Conservation (phyloP, 2,113 vertebrate genomes). For the Dinomys branickii region DNA sequence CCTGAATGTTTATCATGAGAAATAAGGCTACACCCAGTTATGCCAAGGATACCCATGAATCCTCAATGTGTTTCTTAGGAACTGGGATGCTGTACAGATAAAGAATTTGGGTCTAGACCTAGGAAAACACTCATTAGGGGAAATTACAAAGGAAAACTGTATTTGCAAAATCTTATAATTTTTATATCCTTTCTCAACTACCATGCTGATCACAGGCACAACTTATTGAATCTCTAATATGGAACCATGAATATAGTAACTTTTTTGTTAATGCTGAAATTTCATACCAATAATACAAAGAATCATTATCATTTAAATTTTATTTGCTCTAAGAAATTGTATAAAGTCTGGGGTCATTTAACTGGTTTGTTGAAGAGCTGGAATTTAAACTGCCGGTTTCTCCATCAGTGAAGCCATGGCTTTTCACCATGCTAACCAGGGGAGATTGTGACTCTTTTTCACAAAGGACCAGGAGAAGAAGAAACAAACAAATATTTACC, state of each 20-base stretch:
- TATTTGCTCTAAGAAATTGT: neutral
- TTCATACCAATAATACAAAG: neutral
- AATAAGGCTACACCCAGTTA: neutral
- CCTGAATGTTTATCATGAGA: neutral
- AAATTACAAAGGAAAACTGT: neutral
- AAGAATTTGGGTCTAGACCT: neutral
- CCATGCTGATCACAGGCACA: neutral
- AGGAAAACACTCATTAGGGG: neutral
- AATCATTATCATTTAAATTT: neutral
- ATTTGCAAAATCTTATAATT: neutral
- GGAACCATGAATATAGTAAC: neutral
- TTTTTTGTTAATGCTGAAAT: neutral
- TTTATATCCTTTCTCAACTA: neutral
- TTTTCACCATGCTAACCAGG: neutral
- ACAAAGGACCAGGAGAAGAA: neutral
- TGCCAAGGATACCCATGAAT: neutral
- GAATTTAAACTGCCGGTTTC: neutral
- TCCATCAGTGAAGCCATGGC: neutral
- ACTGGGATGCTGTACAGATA: neutral
- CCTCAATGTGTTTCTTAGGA: neutral
- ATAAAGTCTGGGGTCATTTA: neutral
- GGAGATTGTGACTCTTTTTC: neutral
- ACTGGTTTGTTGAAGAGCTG: neutral
- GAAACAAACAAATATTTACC: neutral
- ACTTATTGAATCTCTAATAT: neutral